Evolutionary conservation across 2,113 vertebrate species (phyloP).

Genomic region (Aix galericulata): DNA sequence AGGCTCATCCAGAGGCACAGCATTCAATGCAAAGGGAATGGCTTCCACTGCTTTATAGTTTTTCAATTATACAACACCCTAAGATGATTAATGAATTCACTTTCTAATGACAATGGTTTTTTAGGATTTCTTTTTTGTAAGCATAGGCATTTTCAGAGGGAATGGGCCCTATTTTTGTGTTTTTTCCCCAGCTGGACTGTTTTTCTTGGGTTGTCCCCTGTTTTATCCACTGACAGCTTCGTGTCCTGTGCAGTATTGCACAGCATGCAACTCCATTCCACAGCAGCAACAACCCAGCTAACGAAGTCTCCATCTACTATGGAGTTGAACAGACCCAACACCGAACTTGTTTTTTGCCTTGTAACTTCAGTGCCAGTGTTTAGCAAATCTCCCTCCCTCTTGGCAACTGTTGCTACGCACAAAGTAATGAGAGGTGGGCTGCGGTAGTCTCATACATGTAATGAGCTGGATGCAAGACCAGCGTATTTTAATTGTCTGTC

Average conservation of each 20-base stretch:
- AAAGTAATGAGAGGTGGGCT: slow-evolving; percentile 51
- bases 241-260: not conserved
- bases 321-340: not conserved
- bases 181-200: not conserved
- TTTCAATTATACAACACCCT: slow-evolving; percentile 21
- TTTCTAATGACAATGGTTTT: slow-evolving; percentile 25
- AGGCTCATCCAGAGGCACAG: slow-evolving; percentile 27
- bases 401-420: slow-evolving; percentile 74
- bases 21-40: slow-evolving; percentile 17
- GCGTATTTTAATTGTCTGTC: slow-evolving; percentile 47
- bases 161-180: not conserved
- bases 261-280: not conserved
- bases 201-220: not conserved
- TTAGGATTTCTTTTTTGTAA: slow-evolving; percentile 15
- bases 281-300: not conserved
- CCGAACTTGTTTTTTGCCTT: not conserved
- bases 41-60: slow-evolving; percentile 45
- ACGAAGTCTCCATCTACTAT: not conserved
- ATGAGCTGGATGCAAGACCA: slow-evolving; percentile 21
- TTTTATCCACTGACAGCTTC: not conserved
- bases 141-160: not conserved
- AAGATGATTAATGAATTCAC: slow-evolving; percentile 38
- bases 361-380: slow-evolving; percentile 15
- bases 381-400: not conserved
- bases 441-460: not conserved